Evolutionary conservation across 2,888 invertebrate genomes (phyloP), one percentile per base, ranked within the genome.

Genomic region (Philopedon plagiatum): DNA sequence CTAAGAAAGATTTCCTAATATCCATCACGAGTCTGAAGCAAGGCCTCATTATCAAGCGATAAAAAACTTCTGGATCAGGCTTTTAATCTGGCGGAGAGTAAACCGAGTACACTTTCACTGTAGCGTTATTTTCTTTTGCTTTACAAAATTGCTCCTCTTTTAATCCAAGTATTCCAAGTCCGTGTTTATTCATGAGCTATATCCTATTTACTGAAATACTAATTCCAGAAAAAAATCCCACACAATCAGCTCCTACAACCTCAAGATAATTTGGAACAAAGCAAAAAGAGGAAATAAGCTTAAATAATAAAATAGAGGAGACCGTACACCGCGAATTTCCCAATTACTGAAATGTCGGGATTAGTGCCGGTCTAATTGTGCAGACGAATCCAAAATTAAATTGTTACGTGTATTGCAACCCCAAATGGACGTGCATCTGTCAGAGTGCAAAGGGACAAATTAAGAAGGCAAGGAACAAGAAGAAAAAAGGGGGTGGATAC

Each of bases 391-490:
- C 26, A 18, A 66, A 66, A 66, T 66, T 66, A 58, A 66, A 66
- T 66, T 66, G 58, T 66, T 66, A 60, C 41, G 60, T 60, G 60
- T 60, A 66, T 58, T 66, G 58, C 66, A 58, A 44, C 66, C 49
- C 66, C 39, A 34, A 57, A 66, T 51, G 66, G 66, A 66, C 58
- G 18, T 66, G 66, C 66, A 66, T 66, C 66, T 58, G 66, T 60
- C 66, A 58, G 44, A n/a, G 44, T 11, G 44, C 37, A 23, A 11
- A 58, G 57, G 37, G 46, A 66, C 58, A 66, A 66, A 66, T 66
- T 66, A 18, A 13, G 37, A 21, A 29, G 61, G 46, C 21, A 32
- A 32, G 46, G 21, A 57, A 32, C 2, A 39, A n/a, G 39, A 26
- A 46, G 15, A 9, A 15, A 23, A 54, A 34, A n/a, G n/a, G 46